These are phyloP conservation scores for Hypomesus transpacificus DNA, from an alignment of 2,113 vertebrate genomes.

Conservation along the genomic window DNA sequence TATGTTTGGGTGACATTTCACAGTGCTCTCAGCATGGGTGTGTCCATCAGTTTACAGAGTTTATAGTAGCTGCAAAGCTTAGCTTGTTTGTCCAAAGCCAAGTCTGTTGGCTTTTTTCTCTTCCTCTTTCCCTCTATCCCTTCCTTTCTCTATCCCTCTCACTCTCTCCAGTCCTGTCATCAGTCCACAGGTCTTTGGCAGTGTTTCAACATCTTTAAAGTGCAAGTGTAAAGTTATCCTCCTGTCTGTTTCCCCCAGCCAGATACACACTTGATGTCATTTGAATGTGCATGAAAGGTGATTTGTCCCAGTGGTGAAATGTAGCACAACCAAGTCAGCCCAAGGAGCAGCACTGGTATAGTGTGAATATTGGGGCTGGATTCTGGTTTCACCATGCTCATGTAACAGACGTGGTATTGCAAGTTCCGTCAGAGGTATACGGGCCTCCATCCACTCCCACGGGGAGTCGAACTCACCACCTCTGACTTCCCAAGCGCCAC, in stretches of 20 bases:
- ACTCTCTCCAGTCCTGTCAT: not conserved
- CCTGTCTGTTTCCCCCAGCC: slow-evolving; percentile 5
- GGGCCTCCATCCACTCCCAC: too few relatives aligned
- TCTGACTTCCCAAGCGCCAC: too few relatives aligned
- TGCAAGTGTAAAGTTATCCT: not conserved
- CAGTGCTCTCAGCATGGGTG: too few relatives aligned
- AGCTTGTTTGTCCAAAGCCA: not conserved
- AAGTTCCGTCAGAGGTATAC: too few relatives aligned
- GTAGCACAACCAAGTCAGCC: not conserved
- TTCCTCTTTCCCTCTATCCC: not conserved
- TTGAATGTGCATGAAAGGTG: slow-evolving; percentile 9
- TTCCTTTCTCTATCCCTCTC: not conserved
- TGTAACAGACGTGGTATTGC: too few relatives aligned
- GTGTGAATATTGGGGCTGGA: too few relatives aligned
- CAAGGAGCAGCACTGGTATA: not conserved
- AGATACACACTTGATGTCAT: slow-evolving; percentile 16
- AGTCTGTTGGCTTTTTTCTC: not conserved
- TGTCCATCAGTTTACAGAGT: not conserved
- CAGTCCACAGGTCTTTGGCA: slow-evolving; percentile 9
- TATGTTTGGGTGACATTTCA: too few relatives aligned
- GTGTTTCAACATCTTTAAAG: slow-evolving; percentile 1
- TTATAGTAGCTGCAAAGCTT: not conserved
- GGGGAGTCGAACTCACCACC: too few relatives aligned
- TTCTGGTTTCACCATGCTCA: too few relatives aligned
- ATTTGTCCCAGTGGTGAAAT: slow-evolving; percentile 11